Evolutionary conservation across 2,113 vertebrate species (phyloP).

Genomic region (Tupaia tana): DNA sequence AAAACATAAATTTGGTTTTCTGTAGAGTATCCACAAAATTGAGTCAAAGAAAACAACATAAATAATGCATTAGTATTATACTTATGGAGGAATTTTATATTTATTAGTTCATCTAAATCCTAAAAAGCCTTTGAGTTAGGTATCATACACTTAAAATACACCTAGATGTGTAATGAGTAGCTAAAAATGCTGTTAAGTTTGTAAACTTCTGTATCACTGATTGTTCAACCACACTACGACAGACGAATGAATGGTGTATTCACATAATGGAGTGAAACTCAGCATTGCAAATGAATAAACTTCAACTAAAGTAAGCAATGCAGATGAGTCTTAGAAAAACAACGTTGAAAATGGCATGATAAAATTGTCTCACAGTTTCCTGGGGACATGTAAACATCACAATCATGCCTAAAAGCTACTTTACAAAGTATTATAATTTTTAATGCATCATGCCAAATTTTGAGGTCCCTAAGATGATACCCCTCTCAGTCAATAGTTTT

Average conservation of each 20-base stretch:
- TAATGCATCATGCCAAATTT: not conserved
- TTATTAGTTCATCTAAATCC: slow-evolving; percentile 46
- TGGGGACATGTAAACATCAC: no score
- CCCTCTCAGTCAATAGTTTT: not conserved
- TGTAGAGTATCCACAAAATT: not conserved
- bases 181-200: not conserved
- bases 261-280: no score
- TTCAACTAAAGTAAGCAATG: no score
- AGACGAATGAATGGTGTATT: not conserved
- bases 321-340: no score
- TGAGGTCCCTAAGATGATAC: not conserved
- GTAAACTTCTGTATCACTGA: not conserved
- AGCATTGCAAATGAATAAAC: no score
- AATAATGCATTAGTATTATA: not conserved
- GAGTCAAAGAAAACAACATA: not conserved
- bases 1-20: not conserved
- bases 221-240: not conserved
- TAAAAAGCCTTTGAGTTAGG: not conserved
- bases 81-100: not conserved
- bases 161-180: not conserved
- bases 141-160: not conserved
- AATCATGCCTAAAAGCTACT: no score
- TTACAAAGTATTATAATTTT: not conserved
- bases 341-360: no score
- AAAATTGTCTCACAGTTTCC: no score